phyloP scores from a whole-genome alignment of 2,113 vertebrate species.

The Oncorhynchus nerka region DNA sequence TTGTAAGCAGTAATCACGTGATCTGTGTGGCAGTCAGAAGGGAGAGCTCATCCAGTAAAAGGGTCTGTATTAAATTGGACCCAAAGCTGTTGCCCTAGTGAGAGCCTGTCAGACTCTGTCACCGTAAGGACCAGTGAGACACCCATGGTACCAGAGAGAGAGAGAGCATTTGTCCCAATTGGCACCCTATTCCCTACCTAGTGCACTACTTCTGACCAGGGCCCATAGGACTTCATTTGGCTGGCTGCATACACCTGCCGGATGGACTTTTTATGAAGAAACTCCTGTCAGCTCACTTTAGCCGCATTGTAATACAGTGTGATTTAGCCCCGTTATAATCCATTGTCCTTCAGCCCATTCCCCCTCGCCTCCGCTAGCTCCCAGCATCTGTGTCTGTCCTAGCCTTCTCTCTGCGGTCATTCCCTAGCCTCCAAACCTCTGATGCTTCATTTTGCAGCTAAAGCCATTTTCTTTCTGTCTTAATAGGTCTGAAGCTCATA shows the following conservation, averaged over 20 bases:
- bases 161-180: neutral
- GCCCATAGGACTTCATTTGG: neutral
- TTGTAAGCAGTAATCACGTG: neutral
- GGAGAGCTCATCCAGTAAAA: neutral
- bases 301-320: neutral
- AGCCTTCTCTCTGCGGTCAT: no score
- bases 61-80: conserved; percentile 1
- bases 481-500: conserved; percentile 37
- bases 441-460: conserved; percentile 19
- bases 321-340: neutral
- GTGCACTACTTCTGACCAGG: no score
- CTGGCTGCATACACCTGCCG: no score
- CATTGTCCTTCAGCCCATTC: conserved; percentile 11
- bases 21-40: neutral
- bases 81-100: neutral
- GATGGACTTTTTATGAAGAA: neutral
- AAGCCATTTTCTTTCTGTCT: conserved; percentile 34
- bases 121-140: neutral
- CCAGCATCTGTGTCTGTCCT: neutral
- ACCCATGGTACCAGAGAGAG: neutral
- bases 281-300: conserved; percentile 1
- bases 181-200: no score
- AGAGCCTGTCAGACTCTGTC: neutral
- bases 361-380: no score
- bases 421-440: conserved; percentile 18